phyloP scores from a whole-genome alignment of 2,888 invertebrate genomes.

The Ennomos erosarius region DNA sequence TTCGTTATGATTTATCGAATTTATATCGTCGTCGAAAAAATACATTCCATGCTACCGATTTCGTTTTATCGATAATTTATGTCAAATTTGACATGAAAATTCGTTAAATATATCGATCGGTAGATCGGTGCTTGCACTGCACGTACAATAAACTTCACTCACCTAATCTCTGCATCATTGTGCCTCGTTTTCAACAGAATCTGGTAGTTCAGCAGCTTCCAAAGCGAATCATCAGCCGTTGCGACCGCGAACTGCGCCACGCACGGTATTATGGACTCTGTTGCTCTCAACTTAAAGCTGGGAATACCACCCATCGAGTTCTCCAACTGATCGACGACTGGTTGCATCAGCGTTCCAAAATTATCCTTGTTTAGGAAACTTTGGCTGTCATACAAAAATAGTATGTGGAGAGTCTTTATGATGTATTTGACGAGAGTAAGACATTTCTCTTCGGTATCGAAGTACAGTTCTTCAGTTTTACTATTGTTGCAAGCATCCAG shows the following conservation, averaged over 20 bases:
- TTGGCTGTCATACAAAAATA: constrained; percentile 93
- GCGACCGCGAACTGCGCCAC: constrained; percentile 93
- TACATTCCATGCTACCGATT: too few species aligned
- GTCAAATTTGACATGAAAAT: too few species aligned
- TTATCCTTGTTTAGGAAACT: constrained; percentile 93
- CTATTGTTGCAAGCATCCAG: constrained; percentile 88
- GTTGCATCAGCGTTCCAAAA: constrained; percentile 93
- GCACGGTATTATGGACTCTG: constrained; percentile 89
- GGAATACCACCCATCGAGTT: constrained; percentile 88
- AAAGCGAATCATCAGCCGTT: constrained; percentile 93
- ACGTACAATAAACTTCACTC: constrained; percentile 22
- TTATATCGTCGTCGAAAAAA: too few species aligned
- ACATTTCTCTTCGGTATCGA: constrained; percentile 84
- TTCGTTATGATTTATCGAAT: too few species aligned
- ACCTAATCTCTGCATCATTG: constrained; percentile 89
- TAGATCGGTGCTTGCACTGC: too few species aligned
- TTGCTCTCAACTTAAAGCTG: constrained; percentile 85
- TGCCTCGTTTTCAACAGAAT: constrained; percentile 94
- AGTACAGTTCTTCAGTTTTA: constrained; percentile 82
- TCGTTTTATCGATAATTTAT: too few species aligned
- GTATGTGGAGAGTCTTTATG: constrained; percentile 89
- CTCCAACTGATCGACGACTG: constrained; percentile 95
- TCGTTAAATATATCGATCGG: too few species aligned
- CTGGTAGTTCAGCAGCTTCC: constrained; percentile 96
- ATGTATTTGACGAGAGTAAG: constrained; percentile 89